Evolutionary conservation across 35 echinoderm and acorn worm genomes (phyloP).

Genomic region (Amphiura filiformis): DNA sequence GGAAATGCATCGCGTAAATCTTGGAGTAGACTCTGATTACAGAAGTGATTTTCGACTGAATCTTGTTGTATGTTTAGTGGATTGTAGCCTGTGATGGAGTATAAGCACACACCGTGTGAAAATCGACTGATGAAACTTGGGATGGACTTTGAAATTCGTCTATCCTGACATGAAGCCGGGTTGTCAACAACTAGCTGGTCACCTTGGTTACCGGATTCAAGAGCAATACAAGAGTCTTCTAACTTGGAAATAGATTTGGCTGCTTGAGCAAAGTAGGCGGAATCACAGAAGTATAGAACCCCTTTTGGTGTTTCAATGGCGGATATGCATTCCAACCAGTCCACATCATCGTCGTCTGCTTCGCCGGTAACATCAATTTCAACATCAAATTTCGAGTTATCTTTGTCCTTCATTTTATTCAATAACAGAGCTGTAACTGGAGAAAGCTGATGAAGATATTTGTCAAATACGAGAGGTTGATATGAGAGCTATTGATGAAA

Average conservation of each 20-base stretch:
- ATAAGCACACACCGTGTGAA: slow-evolving; percentile 31
- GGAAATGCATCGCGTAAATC: slow-evolving; percentile 22
- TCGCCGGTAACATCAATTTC: neutral
- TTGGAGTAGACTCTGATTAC: slow-evolving; percentile 28
- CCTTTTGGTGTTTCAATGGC: slow-evolving; percentile 50
- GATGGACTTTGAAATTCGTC: neutral
- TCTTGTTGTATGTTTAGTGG: slow-evolving; percentile 47
- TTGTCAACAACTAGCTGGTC: slow-evolving; percentile 4
- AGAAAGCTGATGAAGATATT: too few species aligned
- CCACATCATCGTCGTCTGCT: slow-evolving; percentile 44
- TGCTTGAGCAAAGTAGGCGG: neutral
- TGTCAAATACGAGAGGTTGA: too few species aligned
- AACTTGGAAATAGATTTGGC: neutral
- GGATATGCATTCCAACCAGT: slow-evolving; percentile 68
- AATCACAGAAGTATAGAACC: slow-evolving; percentile 52
- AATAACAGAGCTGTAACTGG: too few species aligned
- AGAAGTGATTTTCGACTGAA: slow-evolving; percentile 20
- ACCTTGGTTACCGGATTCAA: neutral
- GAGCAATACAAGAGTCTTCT: neutral
- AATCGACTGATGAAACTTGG: slow-evolving; percentile 33
- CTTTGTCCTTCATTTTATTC: too few species aligned
- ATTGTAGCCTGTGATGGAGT: slow-evolving; percentile 70
- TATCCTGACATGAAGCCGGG: neutral
- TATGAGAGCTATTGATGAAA: too few species aligned
- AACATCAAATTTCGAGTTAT: too few species aligned